These are phyloP conservation scores for Halictus ligatus DNA, from an alignment of 2,888 invertebrate species.

Conservation along the genomic window DNA sequence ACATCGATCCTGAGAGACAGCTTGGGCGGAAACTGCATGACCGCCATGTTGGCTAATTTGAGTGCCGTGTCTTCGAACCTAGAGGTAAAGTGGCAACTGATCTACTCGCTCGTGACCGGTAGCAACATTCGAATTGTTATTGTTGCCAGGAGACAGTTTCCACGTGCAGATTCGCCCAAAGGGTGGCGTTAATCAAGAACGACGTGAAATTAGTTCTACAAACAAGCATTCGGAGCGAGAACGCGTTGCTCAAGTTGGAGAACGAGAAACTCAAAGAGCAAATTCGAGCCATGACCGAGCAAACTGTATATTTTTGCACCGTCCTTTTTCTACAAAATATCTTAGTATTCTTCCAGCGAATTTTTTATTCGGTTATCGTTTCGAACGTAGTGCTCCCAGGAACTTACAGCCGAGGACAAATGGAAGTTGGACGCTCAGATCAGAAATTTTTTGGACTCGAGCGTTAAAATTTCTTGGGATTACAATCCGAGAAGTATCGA, in stretches of 20 bases:
- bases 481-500: conserved; percentile 79
- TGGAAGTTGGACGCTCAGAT: conserved; percentile 31
- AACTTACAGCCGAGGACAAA: conserved; percentile 39
- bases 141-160: conserved; percentile 85
- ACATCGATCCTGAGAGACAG: conserved; percentile 86
- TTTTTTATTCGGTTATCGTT: neutral
- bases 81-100: conserved; percentile 71
- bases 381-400: neutral
- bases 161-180: conserved; percentile 86
- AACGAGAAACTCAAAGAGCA: conserved; percentile 81
- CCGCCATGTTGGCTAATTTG: conserved; percentile 86
- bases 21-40: conserved; percentile 86
- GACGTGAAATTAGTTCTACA: conserved; percentile 84
- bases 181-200: conserved; percentile 85
- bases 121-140: neutral
- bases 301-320: conserved; percentile 21
- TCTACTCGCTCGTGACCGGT: no score
- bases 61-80: conserved; percentile 79
- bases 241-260: conserved; percentile 83
- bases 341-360: neutral
- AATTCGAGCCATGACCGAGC: conserved; percentile 70
- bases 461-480: conserved; percentile 52
- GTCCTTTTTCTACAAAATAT: no score
- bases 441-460: conserved; percentile 28
- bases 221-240: conserved; percentile 83